Evolutionary conservation across 2,797 vertebrate genomes (phyloP).

Genomic region (Xiphophorus birchmanni): DNA sequence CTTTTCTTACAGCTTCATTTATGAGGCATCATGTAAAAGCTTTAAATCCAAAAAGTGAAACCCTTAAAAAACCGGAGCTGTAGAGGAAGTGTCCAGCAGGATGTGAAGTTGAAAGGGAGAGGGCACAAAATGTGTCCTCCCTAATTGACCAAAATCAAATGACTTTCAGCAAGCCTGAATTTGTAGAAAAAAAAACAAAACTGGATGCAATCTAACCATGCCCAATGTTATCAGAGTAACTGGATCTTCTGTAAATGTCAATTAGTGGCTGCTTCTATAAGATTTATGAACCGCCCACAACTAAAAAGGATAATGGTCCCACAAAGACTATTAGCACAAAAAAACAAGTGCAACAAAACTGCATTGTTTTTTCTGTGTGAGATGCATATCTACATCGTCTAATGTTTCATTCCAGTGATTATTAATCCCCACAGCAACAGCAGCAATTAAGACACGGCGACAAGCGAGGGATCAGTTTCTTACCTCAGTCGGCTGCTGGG

Average conservation of each 20-base stretch:
- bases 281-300: constrained; percentile 31
- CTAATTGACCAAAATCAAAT: constrained; percentile 20
- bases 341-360: neutral
- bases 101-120: constrained; percentile 53
- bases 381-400: constrained; percentile 5
- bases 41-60: neutral
- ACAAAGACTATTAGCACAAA: constrained; percentile 24
- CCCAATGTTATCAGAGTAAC: constrained; percentile 24
- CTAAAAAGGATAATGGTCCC: neutral
- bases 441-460: constrained; percentile 27
- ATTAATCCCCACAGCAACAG: constrained; percentile 35
- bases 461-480: constrained; percentile 44
- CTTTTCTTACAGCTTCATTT: constrained; percentile 44
- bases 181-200: constrained; percentile 2
- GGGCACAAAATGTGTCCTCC: constrained; percentile 51
- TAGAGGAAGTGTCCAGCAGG: constrained; percentile 40
- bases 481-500: constrained; percentile 70
- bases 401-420: constrained; percentile 17
- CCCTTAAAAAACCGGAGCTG: neutral
- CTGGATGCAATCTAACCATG: constrained; percentile 32
- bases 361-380: neutral
- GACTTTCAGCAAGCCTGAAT: constrained; percentile 3
- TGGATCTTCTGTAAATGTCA: constrained; percentile 24
- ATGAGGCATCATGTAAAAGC: constrained; percentile 37
- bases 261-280: constrained; percentile 16